Base-by-base conservation (phyloP, 2,113 vertebrate species). In the Carassius gibelio region DNA sequence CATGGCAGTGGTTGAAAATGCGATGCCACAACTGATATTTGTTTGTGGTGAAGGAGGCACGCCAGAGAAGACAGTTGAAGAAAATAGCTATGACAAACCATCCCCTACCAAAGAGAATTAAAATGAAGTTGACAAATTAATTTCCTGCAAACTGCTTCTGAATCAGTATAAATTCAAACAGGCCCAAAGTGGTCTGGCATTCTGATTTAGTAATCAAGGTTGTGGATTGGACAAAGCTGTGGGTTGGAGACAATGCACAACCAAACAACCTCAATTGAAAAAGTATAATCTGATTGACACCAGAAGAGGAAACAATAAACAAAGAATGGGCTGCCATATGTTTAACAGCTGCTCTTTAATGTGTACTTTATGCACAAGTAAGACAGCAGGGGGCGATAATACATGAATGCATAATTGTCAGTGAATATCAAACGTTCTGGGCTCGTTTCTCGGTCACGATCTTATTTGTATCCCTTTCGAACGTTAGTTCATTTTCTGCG, bases 241-340 rank as follows among this genome's bases (percentile, higher is more conserved):
- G 36, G 83, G n/a, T 48, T 19, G 52, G 36, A 36, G 83, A 85
- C 36, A 48, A 61, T 26, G 38, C 59, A 48, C 48, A 64, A 80
- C 59, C 15, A 69, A 68, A 81, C 17, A 30, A 48, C 52, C n/a
- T 69, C 61, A 82, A 88, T 81, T 76, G 83, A 86, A 85, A 62
- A 55, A 23, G n/a, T 52, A 30, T 30, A 85, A 75, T 81, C 59
- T 75, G 89, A 91, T 85, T 85, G 90, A 89, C 84, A 77, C 68
- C 75, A 23, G 66, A 90, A 48, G 69, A 66, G 45, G 69, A 92
- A 91, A 91, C 91, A 89, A 84, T 81, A 91, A 91, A 94, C 92
- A 92, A 93, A 93, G 93, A 91, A 87, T 75, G 38, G 85, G 77
- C 84, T 84, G 87, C 91, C 93, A 93, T 93, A 92, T 93, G 93